Conservation (phyloP, 2,113 vertebrate species). For the Chauna torquata region DNA sequence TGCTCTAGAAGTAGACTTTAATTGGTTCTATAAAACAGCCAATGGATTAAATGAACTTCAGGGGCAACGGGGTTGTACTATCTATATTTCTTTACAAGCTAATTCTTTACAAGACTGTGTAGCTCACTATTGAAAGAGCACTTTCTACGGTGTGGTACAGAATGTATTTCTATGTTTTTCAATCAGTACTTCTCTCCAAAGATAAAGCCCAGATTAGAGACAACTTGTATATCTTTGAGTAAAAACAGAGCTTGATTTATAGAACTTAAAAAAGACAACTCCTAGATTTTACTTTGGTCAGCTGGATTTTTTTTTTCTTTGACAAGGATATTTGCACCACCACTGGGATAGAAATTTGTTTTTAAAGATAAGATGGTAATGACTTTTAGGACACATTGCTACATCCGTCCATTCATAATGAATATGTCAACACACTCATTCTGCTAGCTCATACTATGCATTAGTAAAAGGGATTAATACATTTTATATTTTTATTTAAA, state of each 20-base stretch:
- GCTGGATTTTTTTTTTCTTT: background rate
- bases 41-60: background rate
- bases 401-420: background rate
- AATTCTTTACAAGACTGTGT: background rate
- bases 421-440: background rate
- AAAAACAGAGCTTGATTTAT: background rate
- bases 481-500: conserved; percentile 67
- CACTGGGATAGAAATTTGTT: background rate
- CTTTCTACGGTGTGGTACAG: background rate
- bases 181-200: background rate
- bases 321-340: background rate
- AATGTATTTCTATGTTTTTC: background rate
- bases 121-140: background rate
- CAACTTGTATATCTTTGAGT: background rate
- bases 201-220: background rate
- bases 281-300: background rate
- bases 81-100: background rate
- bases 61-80: background rate
- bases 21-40: background rate
- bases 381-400: background rate
- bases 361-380: background rate
- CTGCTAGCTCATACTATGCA: background rate
- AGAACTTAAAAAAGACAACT: background rate
- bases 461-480: conserved; percentile 34
- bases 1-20: background rate